Evolutionary conservation across 2,113 vertebrate species (phyloP), one percentile per base, ranked within the genome.

Genomic region (Megaceryle maxima): DNA sequence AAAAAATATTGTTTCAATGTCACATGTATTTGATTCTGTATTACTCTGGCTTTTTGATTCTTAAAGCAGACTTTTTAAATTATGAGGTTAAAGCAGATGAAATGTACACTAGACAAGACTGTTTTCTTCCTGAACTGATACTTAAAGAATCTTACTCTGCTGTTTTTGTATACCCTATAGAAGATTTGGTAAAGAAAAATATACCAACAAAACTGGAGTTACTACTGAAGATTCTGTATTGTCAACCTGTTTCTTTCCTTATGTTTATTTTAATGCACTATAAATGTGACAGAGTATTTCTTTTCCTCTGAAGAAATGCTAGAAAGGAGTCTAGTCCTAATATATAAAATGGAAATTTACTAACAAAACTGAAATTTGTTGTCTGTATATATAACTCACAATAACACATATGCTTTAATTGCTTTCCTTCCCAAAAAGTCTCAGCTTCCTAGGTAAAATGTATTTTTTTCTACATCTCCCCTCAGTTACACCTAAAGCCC

Each of bases 101-200:
- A 35, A 11, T 91, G 81, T 95, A 73, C 84, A 94, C 74, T 90
- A 95, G 67, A 73, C 46, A 80, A 88, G 89, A 85, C 87, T 91
- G 29, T 91, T 83, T 92, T 88, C 79, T 91, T 96, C 78, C 79
- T 87, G 63, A 93, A 79, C n/a, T 90, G 67, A 26, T 62, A 80
- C 81, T 66, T 79, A 82, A 79, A 87, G 63, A 67, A 50, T 94
- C 55, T 91, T 75, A 67, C 5, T 87, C 67, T 88, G 70, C 63
- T 95, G 70, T 2, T 94, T 94, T 94, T 96, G 82, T 95, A 89
- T 56, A 67, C 21, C 6, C 55, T 93, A 20, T 17, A 77, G 78
- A 83, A n/a, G 64, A 94, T 83, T 94, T 93, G 73, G 70, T 93
- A 94, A 84, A 83, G 83, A 90, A 94, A 93, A 96, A 90, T 93